Percentiles rank a stretch among this genome's conserved stretches.
Evolutionary conservation across 2,888 invertebrate genomes (phyloP).

Genomic region (Ellobium chinense): DNA sequence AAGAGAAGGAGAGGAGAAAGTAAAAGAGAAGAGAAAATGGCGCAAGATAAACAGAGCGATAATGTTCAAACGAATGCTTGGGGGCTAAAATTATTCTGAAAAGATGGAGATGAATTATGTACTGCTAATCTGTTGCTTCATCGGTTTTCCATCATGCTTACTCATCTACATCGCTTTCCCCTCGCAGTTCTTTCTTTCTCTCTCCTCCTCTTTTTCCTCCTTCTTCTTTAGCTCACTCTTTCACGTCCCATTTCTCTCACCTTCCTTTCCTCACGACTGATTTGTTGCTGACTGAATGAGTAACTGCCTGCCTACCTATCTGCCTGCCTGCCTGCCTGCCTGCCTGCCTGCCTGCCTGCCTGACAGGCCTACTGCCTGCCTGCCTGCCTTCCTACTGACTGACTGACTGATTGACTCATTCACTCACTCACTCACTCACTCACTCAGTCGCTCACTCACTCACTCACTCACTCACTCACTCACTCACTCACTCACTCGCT

Average conservation of each 20-base stretch:
- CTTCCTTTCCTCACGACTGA: not conserved
- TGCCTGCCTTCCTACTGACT: not conserved
- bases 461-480: conserved; percentile 16
- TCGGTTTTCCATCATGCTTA: no score
- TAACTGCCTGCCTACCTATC: not conserved
- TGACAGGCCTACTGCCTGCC: not conserved
- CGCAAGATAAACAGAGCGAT: no score
- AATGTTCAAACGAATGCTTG: no score
- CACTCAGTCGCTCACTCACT: not conserved
- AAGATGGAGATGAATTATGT: no score
- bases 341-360: not conserved
- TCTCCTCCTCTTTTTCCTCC: not conserved
- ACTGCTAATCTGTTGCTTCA: no score
- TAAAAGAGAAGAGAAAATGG: no score
- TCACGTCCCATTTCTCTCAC: not conserved
- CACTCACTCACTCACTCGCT: no score
- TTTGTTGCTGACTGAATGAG: not conserved
- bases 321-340: not conserved
- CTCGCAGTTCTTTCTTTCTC: not conserved
- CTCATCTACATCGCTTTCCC: no score
- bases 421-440: not conserved
- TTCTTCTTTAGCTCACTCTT: not conserved
- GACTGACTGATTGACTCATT: not conserved
- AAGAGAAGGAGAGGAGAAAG: no score
- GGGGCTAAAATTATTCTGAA: no score